These are phyloP conservation scores for Drosophila persimilis DNA, from an alignment of 1,140 invertebrate species.

Conservation along the genomic window DNA sequence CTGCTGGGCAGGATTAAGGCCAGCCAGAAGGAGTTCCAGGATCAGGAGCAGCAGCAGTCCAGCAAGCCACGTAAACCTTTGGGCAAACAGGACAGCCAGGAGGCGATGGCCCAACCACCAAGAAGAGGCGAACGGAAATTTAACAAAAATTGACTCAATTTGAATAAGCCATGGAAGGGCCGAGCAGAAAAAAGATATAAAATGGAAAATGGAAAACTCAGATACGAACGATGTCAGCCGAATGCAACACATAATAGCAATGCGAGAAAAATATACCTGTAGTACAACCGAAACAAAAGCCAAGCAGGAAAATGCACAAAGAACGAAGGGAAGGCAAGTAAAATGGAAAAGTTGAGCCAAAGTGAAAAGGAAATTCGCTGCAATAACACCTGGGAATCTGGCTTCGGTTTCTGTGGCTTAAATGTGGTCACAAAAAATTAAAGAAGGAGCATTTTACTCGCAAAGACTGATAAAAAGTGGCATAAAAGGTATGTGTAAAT, in stretches of 20 bases:
- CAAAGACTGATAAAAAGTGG: background rate
- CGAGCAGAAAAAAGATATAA: slow-evolving; percentile 10
- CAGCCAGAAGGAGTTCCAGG: slow-evolving; percentile 25
- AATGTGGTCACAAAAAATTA: no score
- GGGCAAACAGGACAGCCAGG: slow-evolving; percentile 20
- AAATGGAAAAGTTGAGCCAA: slow-evolving; percentile 40
- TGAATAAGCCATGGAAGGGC: slow-evolving; percentile 62
- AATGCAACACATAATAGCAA: slow-evolving; percentile 42
- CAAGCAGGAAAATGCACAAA: slow-evolving; percentile 10
- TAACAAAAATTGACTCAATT: slow-evolving; percentile 80
- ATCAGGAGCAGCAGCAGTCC: slow-evolving; percentile 1
- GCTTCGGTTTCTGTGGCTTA: slow-evolving; percentile 2
- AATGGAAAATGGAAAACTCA: slow-evolving; percentile 4
- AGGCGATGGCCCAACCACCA: slow-evolving; percentile 30
- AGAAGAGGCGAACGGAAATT: slow-evolving; percentile 66
- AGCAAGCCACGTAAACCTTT: slow-evolving; percentile 24
- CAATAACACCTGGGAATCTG: slow-evolving; percentile 23
- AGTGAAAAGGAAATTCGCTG: slow-evolving; percentile 46
- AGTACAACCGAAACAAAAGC: slow-evolving; percentile 7
- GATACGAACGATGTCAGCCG: slow-evolving; percentile 12
- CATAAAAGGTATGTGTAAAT: no score
- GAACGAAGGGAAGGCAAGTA: slow-evolving; percentile 13
- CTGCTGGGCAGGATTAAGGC: slow-evolving; percentile 59
- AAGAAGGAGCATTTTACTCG: no score
- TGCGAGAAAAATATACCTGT: slow-evolving; percentile 26